These are phyloP conservation scores for Tetramorium simillimum DNA, from an alignment of 1,140 invertebrate species.

Conservation along the genomic window DNA sequence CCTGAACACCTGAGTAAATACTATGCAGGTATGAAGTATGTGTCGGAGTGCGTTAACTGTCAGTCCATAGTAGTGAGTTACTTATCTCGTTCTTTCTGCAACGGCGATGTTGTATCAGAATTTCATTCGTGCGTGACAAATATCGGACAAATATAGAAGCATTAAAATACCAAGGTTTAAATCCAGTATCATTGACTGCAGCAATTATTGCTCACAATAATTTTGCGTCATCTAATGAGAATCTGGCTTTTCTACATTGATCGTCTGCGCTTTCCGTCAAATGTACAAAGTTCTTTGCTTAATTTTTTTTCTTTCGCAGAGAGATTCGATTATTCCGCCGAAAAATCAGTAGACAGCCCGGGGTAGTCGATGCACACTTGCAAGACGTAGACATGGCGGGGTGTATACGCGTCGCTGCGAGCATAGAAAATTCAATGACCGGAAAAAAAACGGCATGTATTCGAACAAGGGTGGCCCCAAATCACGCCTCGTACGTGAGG, in stretches of 20 bases:
- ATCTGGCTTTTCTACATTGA: background rate
- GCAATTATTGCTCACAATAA: background rate
- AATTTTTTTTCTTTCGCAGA: background rate
- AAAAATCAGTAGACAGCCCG: background rate
- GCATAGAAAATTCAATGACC: conserved; percentile 72
- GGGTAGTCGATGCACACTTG: conserved; percentile 14
- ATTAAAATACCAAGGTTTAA: conserved; percentile 5
- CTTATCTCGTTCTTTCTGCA: conserved; percentile 45
- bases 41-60: conserved; percentile 51
- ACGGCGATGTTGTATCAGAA: background rate
- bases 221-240: background rate
- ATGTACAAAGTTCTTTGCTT: background rate
- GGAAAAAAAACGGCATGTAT: conserved; percentile 65
- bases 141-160: background rate
- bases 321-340: background rate
- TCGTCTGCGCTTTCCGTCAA: background rate
- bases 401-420: conserved; percentile 37
- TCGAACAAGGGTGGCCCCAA: conserved; percentile 76
- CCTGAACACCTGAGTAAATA: conserved; percentile 68
- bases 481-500: conserved; percentile 83
- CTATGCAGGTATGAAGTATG: conserved; percentile 36
- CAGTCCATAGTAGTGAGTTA: conserved; percentile 52
- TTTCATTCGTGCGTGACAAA: conserved; percentile 10
- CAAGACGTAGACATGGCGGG: conserved; percentile 62
- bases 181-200: background rate